phyloP scores from a whole-genome alignment of 1,140 invertebrate genomes.

The Brachionus plicatilis region DNA sequence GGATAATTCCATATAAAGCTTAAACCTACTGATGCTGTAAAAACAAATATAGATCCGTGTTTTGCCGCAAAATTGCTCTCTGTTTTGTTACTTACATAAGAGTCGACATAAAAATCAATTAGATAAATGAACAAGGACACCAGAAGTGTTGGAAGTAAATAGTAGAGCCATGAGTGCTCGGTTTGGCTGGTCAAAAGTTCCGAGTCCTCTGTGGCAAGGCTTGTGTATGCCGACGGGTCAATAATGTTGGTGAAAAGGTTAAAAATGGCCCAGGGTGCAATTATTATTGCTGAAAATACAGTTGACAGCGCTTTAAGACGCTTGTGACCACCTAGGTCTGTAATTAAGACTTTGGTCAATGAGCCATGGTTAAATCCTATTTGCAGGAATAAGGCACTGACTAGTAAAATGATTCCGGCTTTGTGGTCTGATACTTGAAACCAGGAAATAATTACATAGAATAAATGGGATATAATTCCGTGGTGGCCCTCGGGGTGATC shows the following conservation, averaged over 20 bases:
- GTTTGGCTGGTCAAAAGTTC: background rate
- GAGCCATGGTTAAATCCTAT: conserved; percentile 50
- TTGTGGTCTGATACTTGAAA: conserved; percentile 58
- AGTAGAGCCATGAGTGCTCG: conserved; percentile 19
- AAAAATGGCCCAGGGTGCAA: conserved; percentile 56
- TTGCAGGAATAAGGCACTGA: conserved; percentile 54
- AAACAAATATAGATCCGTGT: conserved; percentile 48
- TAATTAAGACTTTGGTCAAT: conserved; percentile 56
- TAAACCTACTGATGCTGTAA: conserved; percentile 48
- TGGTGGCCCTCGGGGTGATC: conserved; percentile 47
- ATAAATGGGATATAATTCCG: conserved; percentile 56
- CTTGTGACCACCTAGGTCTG: conserved; percentile 59
- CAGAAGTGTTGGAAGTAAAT: conserved; percentile 49
- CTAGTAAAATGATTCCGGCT: conserved; percentile 58
- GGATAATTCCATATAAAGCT: conserved; percentile 52
- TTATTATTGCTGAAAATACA: conserved; percentile 51
- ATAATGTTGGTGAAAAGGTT: conserved; percentile 47
- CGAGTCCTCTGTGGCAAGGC: background rate
- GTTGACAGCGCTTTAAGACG: conserved; percentile 56
- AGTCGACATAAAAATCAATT: conserved; percentile 59
- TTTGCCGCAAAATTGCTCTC: conserved; percentile 46
- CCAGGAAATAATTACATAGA: conserved; percentile 56
- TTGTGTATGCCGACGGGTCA: background rate
- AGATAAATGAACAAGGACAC: conserved; percentile 55
- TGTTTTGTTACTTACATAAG: conserved; percentile 50